These are phyloP conservation scores for Chelmon rostratus DNA, from an alignment of 2,797 vertebrate species.

Conservation along the genomic window DNA sequence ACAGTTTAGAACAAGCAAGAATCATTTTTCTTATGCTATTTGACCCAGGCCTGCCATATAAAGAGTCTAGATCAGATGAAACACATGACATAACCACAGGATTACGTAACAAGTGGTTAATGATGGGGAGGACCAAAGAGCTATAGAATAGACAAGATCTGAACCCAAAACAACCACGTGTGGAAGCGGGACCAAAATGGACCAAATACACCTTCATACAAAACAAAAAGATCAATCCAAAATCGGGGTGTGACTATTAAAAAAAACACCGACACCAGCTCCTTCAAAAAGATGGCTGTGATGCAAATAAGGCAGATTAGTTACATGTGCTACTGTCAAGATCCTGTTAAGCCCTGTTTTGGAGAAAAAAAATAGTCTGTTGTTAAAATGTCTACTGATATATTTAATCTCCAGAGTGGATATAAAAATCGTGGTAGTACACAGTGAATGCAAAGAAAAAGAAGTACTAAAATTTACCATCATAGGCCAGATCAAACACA, in stretches of 20 bases:
- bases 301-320: constrained; percentile 39
- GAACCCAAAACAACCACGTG: constrained; percentile 23
- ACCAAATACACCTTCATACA: constrained; percentile 10
- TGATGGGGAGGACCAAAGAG: constrained; percentile 66
- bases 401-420: constrained; percentile 3
- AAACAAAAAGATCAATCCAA: neutral
- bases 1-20: constrained; percentile 59
- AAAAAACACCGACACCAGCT: constrained; percentile 1
- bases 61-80: constrained; percentile 56
- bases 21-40: constrained; percentile 60
- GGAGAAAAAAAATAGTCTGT: constrained; percentile 19
- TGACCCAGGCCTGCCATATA: constrained; percentile 53
- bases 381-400: constrained; percentile 32
- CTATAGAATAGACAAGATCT: constrained; percentile 76
- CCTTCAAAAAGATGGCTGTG: constrained; percentile 24
- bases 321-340: constrained; percentile 13
- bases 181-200: constrained; percentile 17
- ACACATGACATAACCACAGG: constrained; percentile 62
- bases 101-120: constrained; percentile 63
- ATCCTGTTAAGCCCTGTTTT: constrained; percentile 43
- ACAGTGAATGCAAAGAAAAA: constrained; percentile 11
- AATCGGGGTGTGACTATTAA: constrained; percentile 8
- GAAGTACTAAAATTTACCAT: neutral
- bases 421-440: neutral
- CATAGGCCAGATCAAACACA: neutral